These are phyloP conservation scores for Acleris laterana DNA, from an alignment of 2,888 invertebrate genomes.

Conservation along the genomic window DNA sequence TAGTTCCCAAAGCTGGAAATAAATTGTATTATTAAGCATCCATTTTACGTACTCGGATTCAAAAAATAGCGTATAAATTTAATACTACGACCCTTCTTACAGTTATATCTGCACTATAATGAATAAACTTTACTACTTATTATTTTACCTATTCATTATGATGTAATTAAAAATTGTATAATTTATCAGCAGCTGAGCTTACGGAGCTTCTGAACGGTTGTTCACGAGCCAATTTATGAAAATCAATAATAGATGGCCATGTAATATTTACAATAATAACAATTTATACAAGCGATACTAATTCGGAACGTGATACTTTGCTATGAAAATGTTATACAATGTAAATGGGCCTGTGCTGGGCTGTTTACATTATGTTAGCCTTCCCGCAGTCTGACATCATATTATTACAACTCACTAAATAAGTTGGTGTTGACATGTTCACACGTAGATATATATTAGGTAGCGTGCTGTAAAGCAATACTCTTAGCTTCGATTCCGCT, in stretches of 20 bases:
- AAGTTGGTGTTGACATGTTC: conserved; percentile 20
- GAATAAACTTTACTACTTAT: too few relatives aligned
- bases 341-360: conserved; percentile 10
- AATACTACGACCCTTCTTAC: not conserved
- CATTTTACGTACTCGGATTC: not conserved
- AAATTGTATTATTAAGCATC: conserved; percentile 3
- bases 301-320: conserved; percentile 25
- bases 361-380: conserved; percentile 32
- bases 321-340: conserved; percentile 30
- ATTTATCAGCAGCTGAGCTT: not conserved
- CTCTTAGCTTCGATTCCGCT: conserved; percentile 53
- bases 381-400: conserved; percentile 27
- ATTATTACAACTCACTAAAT: conserved; percentile 31
- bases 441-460: conserved; percentile 15
- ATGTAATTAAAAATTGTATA: not conserved
- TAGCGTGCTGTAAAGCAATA: conserved; percentile 39
- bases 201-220: not conserved
- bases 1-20: conserved; percentile 13
- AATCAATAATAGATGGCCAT: conserved; percentile 10
- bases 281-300: conserved; percentile 15
- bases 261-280: conserved; percentile 28
- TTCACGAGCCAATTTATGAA: not conserved
- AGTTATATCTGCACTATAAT: too few relatives aligned
- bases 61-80: not conserved
- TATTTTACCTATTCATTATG: not conserved